Evolutionary conservation across 2,113 vertebrate species (phyloP).

Genomic region (Syngnathoides biaculeatus): DNA sequence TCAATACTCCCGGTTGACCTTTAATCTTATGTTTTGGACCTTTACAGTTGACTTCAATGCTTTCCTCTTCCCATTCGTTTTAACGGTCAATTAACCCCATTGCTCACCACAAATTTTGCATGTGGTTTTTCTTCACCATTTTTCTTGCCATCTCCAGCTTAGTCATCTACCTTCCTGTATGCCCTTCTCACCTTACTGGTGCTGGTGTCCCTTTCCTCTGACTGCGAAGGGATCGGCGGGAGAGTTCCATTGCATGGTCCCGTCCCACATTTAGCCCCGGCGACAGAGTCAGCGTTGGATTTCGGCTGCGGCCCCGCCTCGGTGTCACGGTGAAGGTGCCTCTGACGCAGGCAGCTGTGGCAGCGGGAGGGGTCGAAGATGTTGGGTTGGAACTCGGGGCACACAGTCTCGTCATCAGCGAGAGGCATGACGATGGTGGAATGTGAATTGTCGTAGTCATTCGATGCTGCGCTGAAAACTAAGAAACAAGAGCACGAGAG

Average conservation of each 20-base stretch:
- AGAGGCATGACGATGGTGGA: slow-evolving; percentile 70
- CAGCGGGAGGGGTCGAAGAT: slow-evolving; percentile 80
- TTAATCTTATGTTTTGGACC: neutral
- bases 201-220: slow-evolving; percentile 61
- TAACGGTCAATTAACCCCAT: slow-evolving; percentile 28
- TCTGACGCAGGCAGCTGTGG: slow-evolving; percentile 78
- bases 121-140: neutral
- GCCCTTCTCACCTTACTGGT: slow-evolving; percentile 62
- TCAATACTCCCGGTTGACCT: neutral
- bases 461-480: slow-evolving; percentile 34
- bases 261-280: slow-evolving; percentile 4
- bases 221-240: slow-evolving; percentile 46
- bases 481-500: slow-evolving; percentile 1
- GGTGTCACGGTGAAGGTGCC: slow-evolving; percentile 62
- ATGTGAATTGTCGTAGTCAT: slow-evolving; percentile 34
- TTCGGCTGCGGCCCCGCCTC: slow-evolving; percentile 24
- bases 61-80: neutral
- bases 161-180: neutral
- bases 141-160: neutral
- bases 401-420: slow-evolving; percentile 57
- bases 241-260: slow-evolving; percentile 26
- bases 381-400: slow-evolving; percentile 80
- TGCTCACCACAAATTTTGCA: slow-evolving; percentile 5
- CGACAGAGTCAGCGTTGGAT: neutral
- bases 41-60: neutral